Base-by-base conservation (phyloP, 2,797 vertebrate genomes). In the Sparidentex hasta region DNA sequence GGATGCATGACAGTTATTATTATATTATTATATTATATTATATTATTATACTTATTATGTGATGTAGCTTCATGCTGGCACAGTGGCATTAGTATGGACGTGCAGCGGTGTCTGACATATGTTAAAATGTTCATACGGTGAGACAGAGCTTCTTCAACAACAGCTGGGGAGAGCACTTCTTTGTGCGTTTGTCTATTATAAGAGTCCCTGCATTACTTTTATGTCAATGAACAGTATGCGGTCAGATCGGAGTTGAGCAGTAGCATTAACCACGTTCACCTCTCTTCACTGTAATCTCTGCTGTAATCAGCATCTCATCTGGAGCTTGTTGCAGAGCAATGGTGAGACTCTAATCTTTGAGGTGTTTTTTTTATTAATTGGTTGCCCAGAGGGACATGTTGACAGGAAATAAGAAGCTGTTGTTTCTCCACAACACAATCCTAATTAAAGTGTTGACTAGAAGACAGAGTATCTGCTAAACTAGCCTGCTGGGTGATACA, bases 381-480 rank as follows among this genome's bases (percentile, higher is more conserved):
- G 90, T 86, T 72, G 78, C 87, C 88, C 54, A 43, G 67, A 81
- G 91, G 86, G 83, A 33, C 69, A 59, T 87, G 88, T 89, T 90
- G 90, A 92, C 88, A 80, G 86, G 84, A 91, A 88, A 88, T 87
- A 76, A 81, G 81, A 87, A 87, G 83, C 70, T 74, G 82, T 86
- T 94, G 81, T 88, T 89, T 77, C 77, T 82, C 63, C 73, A 85
- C 84, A 88, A 80, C 83, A 86, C 82, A 85, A 86, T 87, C 83
- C 90, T 92, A 93, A 94, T 93, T 94, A 91, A 92, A 92, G 84
- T 83, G 80, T 83, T 90, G 88, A 82, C 84, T 86, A 21, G 65
- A 74, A 90, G 86, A 90, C 83, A 74, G 81, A 87, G 81, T 77
- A 83, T 87, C 85, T 83, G 75, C 64, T 79, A 79, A 92, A 89